A percentile compares a stretch with the other conserved stretches of the same genome.
Conservation (phyloP, 2,888 invertebrate species). For the Choristoneura rosaceana region DNA sequence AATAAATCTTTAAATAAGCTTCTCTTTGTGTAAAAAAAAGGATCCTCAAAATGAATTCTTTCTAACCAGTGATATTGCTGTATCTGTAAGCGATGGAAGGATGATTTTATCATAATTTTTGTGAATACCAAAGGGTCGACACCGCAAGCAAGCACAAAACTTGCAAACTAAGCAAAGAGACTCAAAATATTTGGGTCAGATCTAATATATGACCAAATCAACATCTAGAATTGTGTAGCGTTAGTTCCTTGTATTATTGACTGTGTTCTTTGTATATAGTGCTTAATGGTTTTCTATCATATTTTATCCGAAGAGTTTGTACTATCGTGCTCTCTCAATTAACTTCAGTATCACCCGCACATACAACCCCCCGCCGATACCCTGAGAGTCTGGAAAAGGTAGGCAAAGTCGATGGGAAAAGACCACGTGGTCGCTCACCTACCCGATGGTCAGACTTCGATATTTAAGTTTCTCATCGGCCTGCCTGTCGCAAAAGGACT, state of each 20-base stretch:
- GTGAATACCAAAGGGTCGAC: conserved; percentile 55
- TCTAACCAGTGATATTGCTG: conserved; percentile 51
- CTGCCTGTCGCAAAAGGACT: no score
- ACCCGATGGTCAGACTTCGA: no score
- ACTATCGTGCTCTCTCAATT: no score
- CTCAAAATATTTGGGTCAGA: conserved; percentile 60
- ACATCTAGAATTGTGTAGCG: conserved; percentile 6
- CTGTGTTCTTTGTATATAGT: background rate
- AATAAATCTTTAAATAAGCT: background rate
- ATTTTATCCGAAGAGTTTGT: no score
- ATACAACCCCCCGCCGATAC: no score
- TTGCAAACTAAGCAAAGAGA: conserved; percentile 57
- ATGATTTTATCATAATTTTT: conserved; percentile 66
- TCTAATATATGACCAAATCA: conserved; percentile 46
- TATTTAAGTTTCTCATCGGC: no score
- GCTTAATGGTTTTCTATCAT: no score
- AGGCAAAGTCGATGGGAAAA: no score
- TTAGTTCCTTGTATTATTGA: conserved; percentile 22
- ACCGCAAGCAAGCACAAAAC: conserved; percentile 52
- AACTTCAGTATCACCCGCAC: no score
- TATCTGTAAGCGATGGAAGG: conserved; percentile 56
- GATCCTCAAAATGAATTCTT: background rate
- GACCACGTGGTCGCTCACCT: no score
- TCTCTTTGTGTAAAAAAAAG: background rate
- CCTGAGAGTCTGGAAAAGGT: no score